A percentile compares a stretch with the other conserved stretches of the same genome.
phyloP scores from a whole-genome alignment of 1,140 invertebrate species.

The Lepidotrigona ventralis region DNA sequence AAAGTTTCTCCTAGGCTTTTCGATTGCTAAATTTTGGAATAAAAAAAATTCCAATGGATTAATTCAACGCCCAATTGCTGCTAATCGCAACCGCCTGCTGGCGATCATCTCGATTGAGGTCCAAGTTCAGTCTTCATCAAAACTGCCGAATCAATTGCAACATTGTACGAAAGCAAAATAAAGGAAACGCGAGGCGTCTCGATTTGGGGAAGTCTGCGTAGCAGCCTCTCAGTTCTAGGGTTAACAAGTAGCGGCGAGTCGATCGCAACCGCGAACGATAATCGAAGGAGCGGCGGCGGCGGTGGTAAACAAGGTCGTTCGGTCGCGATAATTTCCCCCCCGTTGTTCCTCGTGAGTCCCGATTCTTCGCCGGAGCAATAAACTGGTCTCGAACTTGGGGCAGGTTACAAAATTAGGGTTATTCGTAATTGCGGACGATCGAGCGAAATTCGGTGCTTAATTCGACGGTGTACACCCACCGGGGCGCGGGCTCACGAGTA shows the following conservation, averaged over 20 bases:
- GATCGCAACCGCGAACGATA: constrained; percentile 6
- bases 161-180: no score
- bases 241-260: neutral
- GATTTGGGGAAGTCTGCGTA: no score
- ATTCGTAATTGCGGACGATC: constrained; percentile 49
- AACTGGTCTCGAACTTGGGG: constrained; percentile 30
- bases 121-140: no score
- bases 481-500: neutral
- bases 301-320: constrained; percentile 2
- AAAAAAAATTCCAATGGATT: no score
- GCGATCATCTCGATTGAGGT: no score
- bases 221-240: neutral
- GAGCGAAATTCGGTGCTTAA: constrained; percentile 45
- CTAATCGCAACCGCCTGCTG: no score
- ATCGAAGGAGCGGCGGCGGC: neutral
- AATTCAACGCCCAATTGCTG: no score
- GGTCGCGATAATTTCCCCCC: constrained; percentile 18
- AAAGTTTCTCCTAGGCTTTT: no score
- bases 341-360: neutral
- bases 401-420: constrained; percentile 48
- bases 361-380: constrained; percentile 6
- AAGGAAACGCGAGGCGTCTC: no score
- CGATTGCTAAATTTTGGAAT: no score
- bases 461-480: constrained; percentile 36
- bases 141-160: no score